Base-by-base conservation (phyloP, 2,113 vertebrate genomes). In the Ia io region DNA sequence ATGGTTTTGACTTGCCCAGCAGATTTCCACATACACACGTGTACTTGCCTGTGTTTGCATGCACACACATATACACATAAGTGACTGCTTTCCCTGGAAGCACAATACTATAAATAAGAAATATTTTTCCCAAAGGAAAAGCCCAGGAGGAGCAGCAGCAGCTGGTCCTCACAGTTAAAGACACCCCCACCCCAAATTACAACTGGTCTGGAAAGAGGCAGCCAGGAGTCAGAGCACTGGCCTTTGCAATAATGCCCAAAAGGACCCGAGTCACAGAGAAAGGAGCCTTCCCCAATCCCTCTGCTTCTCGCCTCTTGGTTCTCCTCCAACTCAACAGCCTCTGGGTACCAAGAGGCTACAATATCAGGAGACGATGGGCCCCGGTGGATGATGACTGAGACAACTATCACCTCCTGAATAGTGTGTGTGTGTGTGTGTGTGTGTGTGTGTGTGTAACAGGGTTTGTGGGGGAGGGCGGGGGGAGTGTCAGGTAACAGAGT, bases 51-150 rank as follows among this genome's bases (percentile, higher is more conserved):
- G 17, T 28, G 42, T 35, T 59, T 37, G 12, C 12, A 25, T 2
- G 5, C 32, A 28, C 49, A 30, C 35, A 63, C 69, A 28, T 17
- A 83, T 4, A 91, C 82, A 93, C 71, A 78, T 37, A 53, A 51
- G 85, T 71, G 78, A 80, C 76, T 74, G 82, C 94, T 76, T 74
- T 95, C 84, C 95, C 88, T 74, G 77, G 96, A 95, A 96, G 90
- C 94, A 90, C 94, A 84, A 90, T 47, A 94, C 90, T 96, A 97
- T 96, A 96, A 96, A 95, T 95, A 94, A 94, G 73, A 95, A 88
- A 74, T 49, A 74, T 74, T 63, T 88, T 76, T 79, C 95, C 95
- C 84, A 83, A 78, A 85, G 49, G 90, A 76, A 79, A 93, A 89
- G 84, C 70, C 84, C 44, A 73, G 76, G n/a, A 91, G 88, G 56